A percentile compares a stretch with the other conserved stretches of the same genome.
phyloP scores from a whole-genome alignment of 2,888 invertebrate species.

The Bugulina stolonifera region DNA sequence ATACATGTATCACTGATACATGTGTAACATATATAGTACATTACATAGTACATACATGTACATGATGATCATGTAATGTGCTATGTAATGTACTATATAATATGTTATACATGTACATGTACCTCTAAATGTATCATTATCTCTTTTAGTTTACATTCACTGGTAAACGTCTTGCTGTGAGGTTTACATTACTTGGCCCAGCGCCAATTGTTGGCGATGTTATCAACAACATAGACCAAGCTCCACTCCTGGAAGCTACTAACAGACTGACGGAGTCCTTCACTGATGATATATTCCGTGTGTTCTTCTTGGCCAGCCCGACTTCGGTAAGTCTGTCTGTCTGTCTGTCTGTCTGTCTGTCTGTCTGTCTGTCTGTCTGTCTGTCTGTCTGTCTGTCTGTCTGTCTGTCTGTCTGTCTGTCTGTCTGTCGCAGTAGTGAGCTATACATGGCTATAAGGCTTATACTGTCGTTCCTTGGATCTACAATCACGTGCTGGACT shows the following conservation, averaged over 20 bases:
- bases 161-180: not conserved
- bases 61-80: no score
- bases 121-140: no score
- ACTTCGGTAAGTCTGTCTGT: conserved; percentile 2
- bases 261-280: not conserved
- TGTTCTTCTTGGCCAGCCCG: not conserved
- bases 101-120: no score
- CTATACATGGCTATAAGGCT: no score
- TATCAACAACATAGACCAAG: not conserved
- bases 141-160: conserved; percentile 18
- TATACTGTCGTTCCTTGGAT: no score
- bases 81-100: no score
- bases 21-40: no score
- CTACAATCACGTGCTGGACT: no score
- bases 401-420: not conserved
- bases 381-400: not conserved
- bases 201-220: conserved; percentile 3
- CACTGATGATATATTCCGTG: conserved; percentile 5
- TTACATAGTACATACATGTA: no score
- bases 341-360: no score
- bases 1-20: no score
- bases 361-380: not conserved
- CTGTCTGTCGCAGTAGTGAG: no score
- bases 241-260: not conserved
- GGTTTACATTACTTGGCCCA: conserved; percentile 19